These are phyloP conservation scores for Enoplosus armatus DNA, from an alignment of 2,797 vertebrate genomes.

Conservation along the genomic window DNA sequence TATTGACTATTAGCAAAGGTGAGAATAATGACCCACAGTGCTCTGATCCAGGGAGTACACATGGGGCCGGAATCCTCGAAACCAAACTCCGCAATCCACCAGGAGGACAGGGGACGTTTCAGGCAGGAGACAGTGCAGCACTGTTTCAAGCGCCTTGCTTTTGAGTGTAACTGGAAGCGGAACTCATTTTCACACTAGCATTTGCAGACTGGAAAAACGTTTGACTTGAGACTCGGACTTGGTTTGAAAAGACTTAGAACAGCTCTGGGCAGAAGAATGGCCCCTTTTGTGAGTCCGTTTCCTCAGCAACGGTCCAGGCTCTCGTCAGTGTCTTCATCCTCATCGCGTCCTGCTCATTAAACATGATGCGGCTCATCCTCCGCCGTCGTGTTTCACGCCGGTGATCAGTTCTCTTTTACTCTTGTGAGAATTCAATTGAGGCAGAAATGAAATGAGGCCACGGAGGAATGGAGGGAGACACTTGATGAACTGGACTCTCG, in stretches of 20 bases:
- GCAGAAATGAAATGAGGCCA: constrained; percentile 5
- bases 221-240: too few species aligned
- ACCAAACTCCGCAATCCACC: neutral
- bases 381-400: constrained; percentile 1
- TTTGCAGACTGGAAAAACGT: too few species aligned
- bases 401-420: neutral
- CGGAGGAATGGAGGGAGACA: neutral
- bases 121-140: too few species aligned
- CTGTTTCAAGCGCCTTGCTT: too few species aligned
- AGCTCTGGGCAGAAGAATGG: too few species aligned
- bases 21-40: neutral
- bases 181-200: too few species aligned
- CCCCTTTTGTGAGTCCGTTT: too few species aligned
- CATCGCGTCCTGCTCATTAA: constrained; percentile 8
- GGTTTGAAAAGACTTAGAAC: too few species aligned
- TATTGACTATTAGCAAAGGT: neutral
- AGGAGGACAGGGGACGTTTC: too few species aligned
- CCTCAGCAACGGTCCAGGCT: too few species aligned
- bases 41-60: neutral
- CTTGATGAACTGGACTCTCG: neutral
- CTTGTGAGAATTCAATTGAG: constrained; percentile 7
- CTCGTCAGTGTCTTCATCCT: too few species aligned
- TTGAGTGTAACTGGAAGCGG: too few species aligned
- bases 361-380: constrained; percentile 1
- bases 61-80: neutral